These are phyloP conservation scores for Bombycilla garrulus DNA, from an alignment of 2,113 vertebrate genomes.

Conservation along the genomic window DNA sequence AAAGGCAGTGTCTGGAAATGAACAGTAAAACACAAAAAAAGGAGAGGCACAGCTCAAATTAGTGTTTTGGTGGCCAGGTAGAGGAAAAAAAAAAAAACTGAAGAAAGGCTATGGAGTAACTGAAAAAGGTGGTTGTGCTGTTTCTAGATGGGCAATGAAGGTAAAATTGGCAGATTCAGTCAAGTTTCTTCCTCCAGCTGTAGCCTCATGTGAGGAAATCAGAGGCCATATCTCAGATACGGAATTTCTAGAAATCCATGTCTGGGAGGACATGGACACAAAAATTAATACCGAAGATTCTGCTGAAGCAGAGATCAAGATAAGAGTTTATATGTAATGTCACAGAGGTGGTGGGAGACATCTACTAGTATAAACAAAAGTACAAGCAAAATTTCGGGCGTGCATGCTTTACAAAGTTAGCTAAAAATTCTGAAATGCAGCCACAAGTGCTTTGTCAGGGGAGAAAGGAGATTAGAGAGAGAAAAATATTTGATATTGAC, in stretches of 20 bases:
- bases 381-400: background rate
- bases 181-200: background rate
- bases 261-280: background rate
- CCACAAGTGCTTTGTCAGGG: background rate
- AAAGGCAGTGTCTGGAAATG: background rate
- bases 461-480: background rate
- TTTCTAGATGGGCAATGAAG: background rate
- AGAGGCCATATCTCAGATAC: background rate
- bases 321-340: background rate
- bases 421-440: background rate
- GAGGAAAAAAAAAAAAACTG: accelerated
- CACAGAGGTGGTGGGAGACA: background rate
- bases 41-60: background rate
- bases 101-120: background rate
- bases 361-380: background rate
- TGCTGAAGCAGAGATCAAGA: background rate
- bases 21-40: background rate
- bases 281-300: background rate
- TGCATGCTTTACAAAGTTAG: background rate
- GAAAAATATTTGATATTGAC: background rate
- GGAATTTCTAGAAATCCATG: background rate
- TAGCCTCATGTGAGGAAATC: background rate
- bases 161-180: background rate
- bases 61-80: background rate
- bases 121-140: background rate